Percentiles rank a stretch among this genome's conserved stretches.
phyloP scores from a whole-genome alignment of 2,113 vertebrate genomes.

The Varanus salvator region DNA sequence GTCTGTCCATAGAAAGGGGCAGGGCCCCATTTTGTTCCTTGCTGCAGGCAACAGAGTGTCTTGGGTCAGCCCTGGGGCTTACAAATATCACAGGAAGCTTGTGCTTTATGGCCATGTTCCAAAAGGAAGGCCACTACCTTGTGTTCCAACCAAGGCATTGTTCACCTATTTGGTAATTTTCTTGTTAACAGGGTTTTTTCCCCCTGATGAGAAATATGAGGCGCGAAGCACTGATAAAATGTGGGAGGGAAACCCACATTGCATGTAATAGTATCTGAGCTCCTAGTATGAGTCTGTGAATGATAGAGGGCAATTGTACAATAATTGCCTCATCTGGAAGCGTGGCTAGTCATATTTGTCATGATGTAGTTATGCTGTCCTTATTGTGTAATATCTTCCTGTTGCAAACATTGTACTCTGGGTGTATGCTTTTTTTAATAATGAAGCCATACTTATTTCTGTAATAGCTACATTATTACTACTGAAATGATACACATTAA shows the following conservation, averaged over 20 bases:
- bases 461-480: constrained; percentile 38
- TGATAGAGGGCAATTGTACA: not conserved
- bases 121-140: not conserved
- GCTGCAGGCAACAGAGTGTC: too few species aligned
- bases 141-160: too few species aligned
- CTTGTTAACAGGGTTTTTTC: too few species aligned
- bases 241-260: not conserved
- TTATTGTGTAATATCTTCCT: not conserved
- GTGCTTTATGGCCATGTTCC: not conserved
- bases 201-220: not conserved
- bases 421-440: constrained; percentile 50
- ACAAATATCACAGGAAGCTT: not conserved
- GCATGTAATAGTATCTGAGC: too few species aligned
- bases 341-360: constrained; percentile 10
- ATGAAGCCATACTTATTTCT: constrained; percentile 50
- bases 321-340: too few species aligned
- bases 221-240: not conserved
- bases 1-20: too few species aligned
- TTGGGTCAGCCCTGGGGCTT: too few species aligned
- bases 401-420: not conserved
- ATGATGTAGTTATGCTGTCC: not conserved
- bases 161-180: too few species aligned
- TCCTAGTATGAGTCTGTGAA: too few species aligned
- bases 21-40: too few species aligned
- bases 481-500: constrained; percentile 26